phyloP scores from a whole-genome alignment of 2,888 invertebrate species.

The Zhengitettix transpicula region DNA sequence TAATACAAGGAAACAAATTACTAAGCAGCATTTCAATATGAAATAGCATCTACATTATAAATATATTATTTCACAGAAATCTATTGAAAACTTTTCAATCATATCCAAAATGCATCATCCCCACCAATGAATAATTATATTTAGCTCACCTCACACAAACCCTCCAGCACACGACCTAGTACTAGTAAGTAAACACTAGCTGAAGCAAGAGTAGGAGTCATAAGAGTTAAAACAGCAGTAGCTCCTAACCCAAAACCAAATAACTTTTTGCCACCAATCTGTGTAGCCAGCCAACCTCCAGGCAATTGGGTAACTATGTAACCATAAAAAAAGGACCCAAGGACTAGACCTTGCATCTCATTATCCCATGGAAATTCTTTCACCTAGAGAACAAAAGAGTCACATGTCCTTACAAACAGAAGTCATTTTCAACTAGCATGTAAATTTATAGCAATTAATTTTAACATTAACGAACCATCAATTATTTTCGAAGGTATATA shows the following conservation, averaged over 20 bases:
- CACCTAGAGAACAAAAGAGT: conserved; percentile 13
- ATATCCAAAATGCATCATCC: too few relatives aligned
- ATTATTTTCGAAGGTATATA: too few relatives aligned
- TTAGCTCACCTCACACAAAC: conserved; percentile 29
- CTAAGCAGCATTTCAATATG: too few relatives aligned
- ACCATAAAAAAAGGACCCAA: conserved; percentile 30
- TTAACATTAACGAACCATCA: too few relatives aligned
- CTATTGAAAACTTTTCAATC: too few relatives aligned
- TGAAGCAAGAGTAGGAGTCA: conserved; percentile 27
- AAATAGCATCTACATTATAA: too few relatives aligned
- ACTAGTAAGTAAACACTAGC: conserved; percentile 22
- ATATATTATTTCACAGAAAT: too few relatives aligned
- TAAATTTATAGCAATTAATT: too few relatives aligned
- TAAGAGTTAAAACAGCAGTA: conserved; percentile 26
- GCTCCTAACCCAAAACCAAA: conserved; percentile 24
- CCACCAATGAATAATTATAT: neutral
- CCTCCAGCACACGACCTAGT: conserved; percentile 25
- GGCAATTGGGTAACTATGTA: conserved; percentile 29
- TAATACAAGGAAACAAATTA: too few relatives aligned
- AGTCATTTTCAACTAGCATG: too few relatives aligned
- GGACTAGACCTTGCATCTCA: conserved; percentile 23
- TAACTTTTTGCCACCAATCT: conserved; percentile 31
- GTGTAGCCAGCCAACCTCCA: conserved; percentile 30
- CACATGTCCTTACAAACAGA: too few relatives aligned
- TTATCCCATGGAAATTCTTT: conserved; percentile 24